Conservation (phyloP, 2,888 invertebrate species). For the Cryptosula pallasiana region DNA sequence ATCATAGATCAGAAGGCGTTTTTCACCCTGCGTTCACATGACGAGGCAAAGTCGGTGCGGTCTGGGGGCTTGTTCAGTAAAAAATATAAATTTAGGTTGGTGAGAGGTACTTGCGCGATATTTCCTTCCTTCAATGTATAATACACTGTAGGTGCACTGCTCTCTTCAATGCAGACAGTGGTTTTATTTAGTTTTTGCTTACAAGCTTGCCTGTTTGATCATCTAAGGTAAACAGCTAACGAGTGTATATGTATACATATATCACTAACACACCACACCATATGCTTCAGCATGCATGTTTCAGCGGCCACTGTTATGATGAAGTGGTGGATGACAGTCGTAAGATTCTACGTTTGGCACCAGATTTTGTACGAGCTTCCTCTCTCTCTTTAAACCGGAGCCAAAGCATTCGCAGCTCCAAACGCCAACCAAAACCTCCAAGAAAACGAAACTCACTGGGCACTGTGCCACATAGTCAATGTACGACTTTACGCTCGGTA, state of each 20-base stretch:
- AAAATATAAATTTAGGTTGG: background rate
- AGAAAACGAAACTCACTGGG: background rate
- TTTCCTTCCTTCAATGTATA: too few species aligned
- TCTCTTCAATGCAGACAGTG: too few species aligned
- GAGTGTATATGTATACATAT: too few species aligned
- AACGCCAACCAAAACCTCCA: background rate
- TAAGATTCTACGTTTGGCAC: slow-evolving; percentile 4
- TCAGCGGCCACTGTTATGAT: slow-evolving; percentile 13
- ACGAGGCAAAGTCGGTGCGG: background rate
- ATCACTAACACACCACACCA: too few species aligned
- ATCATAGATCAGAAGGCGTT: slow-evolving; percentile 11
- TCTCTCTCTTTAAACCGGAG: slow-evolving; percentile 6
- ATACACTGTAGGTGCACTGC: too few species aligned
- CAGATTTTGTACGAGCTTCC: slow-evolving; percentile 15
- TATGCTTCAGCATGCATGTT: background rate
- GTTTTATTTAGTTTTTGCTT: too few species aligned
- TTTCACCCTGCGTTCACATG: background rate
- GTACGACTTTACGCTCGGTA: background rate
- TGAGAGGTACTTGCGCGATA: too few species aligned
- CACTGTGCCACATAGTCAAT: background rate
- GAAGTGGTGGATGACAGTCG: background rate
- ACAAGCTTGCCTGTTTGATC: too few species aligned
- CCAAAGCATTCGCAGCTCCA: background rate
- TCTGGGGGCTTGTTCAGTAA: slow-evolving; percentile 5
- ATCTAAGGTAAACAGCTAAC: too few species aligned